A percentile compares a stretch with the other conserved stretches of the same genome.
phyloP scores from a whole-genome alignment of 2,888 invertebrate genomes.

The Cephus pulcher region DNA sequence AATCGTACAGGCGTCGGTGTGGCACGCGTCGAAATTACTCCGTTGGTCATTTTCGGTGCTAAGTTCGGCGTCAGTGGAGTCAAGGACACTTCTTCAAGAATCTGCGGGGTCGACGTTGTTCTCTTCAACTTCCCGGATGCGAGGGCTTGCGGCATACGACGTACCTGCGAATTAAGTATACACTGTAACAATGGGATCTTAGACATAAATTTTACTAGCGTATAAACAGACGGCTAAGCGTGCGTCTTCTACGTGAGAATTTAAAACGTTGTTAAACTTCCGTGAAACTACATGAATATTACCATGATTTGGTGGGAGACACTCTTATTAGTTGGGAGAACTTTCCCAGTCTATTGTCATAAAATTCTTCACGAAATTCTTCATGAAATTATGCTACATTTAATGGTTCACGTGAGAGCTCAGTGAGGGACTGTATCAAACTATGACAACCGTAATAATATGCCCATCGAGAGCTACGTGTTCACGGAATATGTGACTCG shows the following conservation, averaged over 20 bases:
- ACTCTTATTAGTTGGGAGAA: neutral
- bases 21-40: constrained; percentile 54
- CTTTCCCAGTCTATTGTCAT: neutral
- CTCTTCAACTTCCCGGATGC: constrained; percentile 56
- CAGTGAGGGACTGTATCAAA: neutral
- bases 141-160: constrained; percentile 58
- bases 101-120: constrained; percentile 60
- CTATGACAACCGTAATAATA: neutral
- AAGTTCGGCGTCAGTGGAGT: constrained; percentile 33
- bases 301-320: neutral
- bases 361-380: neutral
- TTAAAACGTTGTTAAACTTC: neutral
- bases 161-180: constrained; percentile 41
- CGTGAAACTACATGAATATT: neutral
- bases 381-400: neutral
- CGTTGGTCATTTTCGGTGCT: constrained; percentile 58
- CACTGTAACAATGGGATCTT: neutral
- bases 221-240: neutral
- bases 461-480: neutral
- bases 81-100: constrained; percentile 46
- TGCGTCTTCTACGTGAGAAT: neutral
- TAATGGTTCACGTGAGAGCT: neutral
- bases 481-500: neutral
- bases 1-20: constrained; percentile 68
- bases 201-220: neutral